Base-by-base conservation (phyloP, 2,888 invertebrate species). In the Melipona bicolor region DNA sequence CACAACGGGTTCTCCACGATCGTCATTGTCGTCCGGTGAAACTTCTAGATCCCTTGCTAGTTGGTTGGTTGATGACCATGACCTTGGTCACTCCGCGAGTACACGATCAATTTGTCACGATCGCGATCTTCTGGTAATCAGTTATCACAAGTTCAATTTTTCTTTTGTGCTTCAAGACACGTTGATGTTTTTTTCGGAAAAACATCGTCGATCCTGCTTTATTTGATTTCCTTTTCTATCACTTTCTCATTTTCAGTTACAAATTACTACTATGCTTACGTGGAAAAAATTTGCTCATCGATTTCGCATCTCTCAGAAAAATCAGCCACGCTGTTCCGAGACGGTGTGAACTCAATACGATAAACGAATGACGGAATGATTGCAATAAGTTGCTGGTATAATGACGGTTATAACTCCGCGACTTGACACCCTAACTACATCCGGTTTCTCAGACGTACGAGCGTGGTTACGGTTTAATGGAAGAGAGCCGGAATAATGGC, bases 1-100 rank as follows among this genome's bases (percentile, higher is more conserved):
- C 64, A 32, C 4, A 24, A 27, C 21, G 50, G 56, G 52, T 56
- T 56, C 56, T n/a, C 56, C 27, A 36, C 54, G 50, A 65, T n/a
- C 72, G 67, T 76, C 36, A 64, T 79, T 24, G 50, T 32, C 49
- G 49, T 32, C 56, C 43, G 36, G 36, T n/a, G 5, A 79, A 77
- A 24, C 43, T 65, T n/a, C 13, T n/a, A 27, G 43, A 24, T 5
- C 43, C 15, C 36, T 24, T 24, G 65, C 19, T 52, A 5, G 19
- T 27, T 6, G 59, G 5, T 77, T 36, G 36, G 81, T 67, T 78
- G 79, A 70, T 76, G 81, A 85, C 85, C 85, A 73, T 87, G 77
- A 56, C 61, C 69, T 36, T 61, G 64, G 32, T 36, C 13, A 17
- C 36, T 4, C 36, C 67, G 49, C 36, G 49, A 5, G 27, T 49